Evolutionary conservation across 2,888 invertebrate species (phyloP).

Genomic region (Drosophila colorata): DNA sequence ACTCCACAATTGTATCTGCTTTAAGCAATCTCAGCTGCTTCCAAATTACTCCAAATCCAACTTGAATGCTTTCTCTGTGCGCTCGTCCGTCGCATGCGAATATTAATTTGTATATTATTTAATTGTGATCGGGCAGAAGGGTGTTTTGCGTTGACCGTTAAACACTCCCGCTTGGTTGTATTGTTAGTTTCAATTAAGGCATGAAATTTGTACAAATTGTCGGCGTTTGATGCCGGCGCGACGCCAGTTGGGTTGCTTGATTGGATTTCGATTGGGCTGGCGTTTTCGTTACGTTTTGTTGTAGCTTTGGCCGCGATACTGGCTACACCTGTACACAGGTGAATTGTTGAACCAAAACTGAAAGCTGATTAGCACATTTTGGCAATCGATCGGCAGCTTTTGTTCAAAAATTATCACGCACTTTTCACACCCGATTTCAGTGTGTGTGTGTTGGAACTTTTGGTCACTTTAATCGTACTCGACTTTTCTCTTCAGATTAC

Average conservation of each 20-base stretch:
- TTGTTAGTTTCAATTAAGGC: conserved; percentile 78
- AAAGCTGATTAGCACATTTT: conserved; percentile 81
- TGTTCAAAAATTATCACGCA: conserved; percentile 80
- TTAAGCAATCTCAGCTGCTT: conserved; percentile 24
- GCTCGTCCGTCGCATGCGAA: conserved; percentile 16
- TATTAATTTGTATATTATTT: conserved; percentile 24
- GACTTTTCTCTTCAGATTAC: too few relatives aligned
- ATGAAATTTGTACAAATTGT: conserved; percentile 77
- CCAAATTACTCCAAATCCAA: conserved; percentile 27
- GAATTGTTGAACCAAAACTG: conserved; percentile 71
- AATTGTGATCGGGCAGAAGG: conserved; percentile 28
- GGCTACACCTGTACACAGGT: conserved; percentile 17
- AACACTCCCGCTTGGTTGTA: conserved; percentile 70
- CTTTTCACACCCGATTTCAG: conserved; percentile 81
- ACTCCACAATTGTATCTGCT: conserved; percentile 67
- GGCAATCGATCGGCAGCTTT: conserved; percentile 50
- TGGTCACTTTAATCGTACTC: conserved; percentile 18
- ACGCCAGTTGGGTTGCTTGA: conserved; percentile 64
- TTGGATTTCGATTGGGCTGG: conserved; percentile 46
- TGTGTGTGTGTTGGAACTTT: conserved; percentile 31
- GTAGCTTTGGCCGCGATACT: conserved; percentile 20
- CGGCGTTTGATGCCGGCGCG: conserved; percentile 50
- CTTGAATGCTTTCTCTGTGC: conserved; percentile 48
- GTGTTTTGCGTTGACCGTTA: conserved; percentile 52
- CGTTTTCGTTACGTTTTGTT: conserved; percentile 21